Percentiles rank a stretch among this genome's conserved stretches.
Conservation (phyloP, 2,113 vertebrate species). For the Gobio gobio region DNA sequence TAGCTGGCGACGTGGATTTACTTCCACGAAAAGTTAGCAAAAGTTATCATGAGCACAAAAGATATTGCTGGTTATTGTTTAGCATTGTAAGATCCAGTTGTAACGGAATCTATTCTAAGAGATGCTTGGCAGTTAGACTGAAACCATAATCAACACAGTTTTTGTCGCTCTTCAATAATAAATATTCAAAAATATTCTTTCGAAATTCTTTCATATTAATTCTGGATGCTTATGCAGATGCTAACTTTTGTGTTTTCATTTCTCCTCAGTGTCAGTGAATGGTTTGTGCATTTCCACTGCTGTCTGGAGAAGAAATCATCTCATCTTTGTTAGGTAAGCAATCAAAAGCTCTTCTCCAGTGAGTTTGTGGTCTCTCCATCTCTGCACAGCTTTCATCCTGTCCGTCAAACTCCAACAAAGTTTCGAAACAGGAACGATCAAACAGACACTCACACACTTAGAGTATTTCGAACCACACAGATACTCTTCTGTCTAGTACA, state of each 20-base stretch:
- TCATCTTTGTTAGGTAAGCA: slow-evolving; percentile 27
- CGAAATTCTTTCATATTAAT: neutral
- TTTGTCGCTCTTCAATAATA: neutral
- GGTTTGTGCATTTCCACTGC: neutral
- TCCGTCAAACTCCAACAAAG: neutral
- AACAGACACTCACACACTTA: neutral
- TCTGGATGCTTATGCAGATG: neutral
- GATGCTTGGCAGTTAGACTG: neutral
- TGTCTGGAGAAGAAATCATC: neutral
- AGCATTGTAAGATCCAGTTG: neutral
- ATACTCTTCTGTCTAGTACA: slow-evolving; percentile 4
- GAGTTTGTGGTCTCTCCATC: neutral
- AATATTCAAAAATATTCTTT: neutral
- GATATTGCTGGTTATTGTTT: neutral
- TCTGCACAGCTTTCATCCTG: neutral
- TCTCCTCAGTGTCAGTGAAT: neutral
- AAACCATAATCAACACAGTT: neutral
- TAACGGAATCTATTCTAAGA: neutral
- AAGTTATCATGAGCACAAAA: no score
- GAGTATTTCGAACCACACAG: slow-evolving; percentile 5
- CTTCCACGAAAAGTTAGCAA: no score
- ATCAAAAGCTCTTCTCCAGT: neutral
- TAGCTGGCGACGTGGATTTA: no score
- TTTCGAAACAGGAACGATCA: neutral
- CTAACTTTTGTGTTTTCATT: slow-evolving; percentile 1